Evolutionary conservation across 2,797 vertebrate genomes (phyloP).

Genomic region (Amblyraja radiata): DNA sequence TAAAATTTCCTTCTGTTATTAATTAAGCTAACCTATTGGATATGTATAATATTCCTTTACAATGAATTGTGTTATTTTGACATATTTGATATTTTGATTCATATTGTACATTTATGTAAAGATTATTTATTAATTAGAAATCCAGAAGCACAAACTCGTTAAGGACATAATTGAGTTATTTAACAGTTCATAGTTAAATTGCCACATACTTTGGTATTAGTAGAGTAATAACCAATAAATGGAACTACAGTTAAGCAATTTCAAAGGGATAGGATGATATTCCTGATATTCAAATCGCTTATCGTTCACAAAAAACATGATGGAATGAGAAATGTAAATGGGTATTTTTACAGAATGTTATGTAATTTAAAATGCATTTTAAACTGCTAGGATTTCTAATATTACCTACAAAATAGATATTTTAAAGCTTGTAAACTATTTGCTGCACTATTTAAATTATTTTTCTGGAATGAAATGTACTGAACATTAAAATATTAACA

Average conservation of each 20-base stretch:
- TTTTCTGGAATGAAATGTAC: background rate
- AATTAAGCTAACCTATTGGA: conserved; percentile 1
- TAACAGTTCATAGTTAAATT: background rate
- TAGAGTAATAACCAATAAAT: background rate
- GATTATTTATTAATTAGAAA: background rate
- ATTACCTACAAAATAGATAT: background rate
- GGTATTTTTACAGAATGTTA: background rate
- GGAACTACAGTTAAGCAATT: background rate
- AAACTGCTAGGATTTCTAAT: background rate
- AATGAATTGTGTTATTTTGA: background rate
- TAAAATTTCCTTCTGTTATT: background rate
- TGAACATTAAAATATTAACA: background rate
- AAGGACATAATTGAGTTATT: background rate
- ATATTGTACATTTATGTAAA: background rate
- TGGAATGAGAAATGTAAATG: background rate
- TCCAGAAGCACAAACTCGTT: background rate
- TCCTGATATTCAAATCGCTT: background rate
- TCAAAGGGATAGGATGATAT: background rate
- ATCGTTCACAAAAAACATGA: background rate
- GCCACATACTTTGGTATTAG: background rate
- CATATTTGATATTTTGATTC: background rate
- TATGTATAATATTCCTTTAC: background rate
- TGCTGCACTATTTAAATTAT: background rate
- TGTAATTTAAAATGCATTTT: background rate
- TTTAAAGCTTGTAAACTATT: background rate